A percentile compares a stretch with the other conserved stretches of the same genome.
These are phyloP conservation scores for Aporophyla lueneburgensis DNA, from an alignment of 2,888 invertebrate genomes.

Conservation along the genomic window DNA sequence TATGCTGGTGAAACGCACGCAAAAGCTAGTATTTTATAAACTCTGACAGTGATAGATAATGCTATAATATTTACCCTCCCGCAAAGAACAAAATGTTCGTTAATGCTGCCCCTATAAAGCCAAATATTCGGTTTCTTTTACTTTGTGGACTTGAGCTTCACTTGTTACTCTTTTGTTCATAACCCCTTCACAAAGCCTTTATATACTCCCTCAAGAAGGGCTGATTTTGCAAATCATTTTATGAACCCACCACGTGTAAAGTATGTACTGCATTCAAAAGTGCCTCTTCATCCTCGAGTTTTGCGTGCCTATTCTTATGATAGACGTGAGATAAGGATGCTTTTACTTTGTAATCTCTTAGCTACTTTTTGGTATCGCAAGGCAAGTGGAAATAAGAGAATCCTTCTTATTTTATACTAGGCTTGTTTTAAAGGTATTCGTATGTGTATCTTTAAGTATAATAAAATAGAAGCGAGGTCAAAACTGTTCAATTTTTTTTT, in stretches of 20 bases:
- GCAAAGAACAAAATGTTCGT: background rate
- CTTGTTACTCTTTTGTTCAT: conserved; percentile 22
- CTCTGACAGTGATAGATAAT: too few relatives aligned
- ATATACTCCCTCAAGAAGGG: conserved; percentile 2
- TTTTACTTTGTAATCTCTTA: conserved; percentile 49
- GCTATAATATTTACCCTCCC: background rate
- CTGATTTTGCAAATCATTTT: conserved; percentile 45
- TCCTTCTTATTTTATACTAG: background rate
- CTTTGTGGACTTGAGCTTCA: background rate
- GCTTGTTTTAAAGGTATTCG: background rate
- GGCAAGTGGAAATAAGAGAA: conserved; percentile 5
- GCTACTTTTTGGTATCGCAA: conserved; percentile 17
- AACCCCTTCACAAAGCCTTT: conserved; percentile 1
- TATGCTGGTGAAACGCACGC: too few relatives aligned
- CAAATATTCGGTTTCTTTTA: background rate
- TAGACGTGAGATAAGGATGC: conserved; percentile 33
- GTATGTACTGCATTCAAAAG: conserved; percentile 46
- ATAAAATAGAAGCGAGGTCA: too few relatives aligned
- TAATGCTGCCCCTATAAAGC: background rate
- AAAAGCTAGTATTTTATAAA: too few relatives aligned
- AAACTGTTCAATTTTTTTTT: too few relatives aligned
- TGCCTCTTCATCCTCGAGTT: conserved; percentile 38
- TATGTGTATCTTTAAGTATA: too few relatives aligned
- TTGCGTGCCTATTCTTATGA: conserved; percentile 18
- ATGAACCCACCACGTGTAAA: conserved; percentile 33